These are phyloP conservation scores for Ditylenchus dipsaci DNA, from an alignment of 1,140 invertebrate species.

Conservation along the genomic window DNA sequence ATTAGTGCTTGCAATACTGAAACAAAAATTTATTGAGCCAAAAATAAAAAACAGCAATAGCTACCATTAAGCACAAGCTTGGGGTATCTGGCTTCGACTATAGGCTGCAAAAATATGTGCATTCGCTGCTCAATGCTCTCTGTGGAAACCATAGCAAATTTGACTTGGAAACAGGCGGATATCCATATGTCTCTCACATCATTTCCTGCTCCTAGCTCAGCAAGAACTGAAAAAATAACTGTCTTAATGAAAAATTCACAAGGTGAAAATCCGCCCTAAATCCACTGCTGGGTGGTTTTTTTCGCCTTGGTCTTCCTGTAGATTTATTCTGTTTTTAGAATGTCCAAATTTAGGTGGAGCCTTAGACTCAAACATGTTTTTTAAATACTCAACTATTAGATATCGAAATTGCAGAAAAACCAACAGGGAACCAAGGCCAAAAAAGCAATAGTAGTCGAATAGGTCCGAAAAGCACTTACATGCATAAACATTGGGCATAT, in stretches of 20 bases:
- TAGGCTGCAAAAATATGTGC: constrained; percentile 22
- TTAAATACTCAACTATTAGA: no score
- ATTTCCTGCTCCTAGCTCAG: constrained; percentile 32
- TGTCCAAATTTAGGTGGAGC: no score
- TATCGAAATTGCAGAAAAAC: no score
- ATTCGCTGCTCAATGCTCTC: constrained; percentile 19
- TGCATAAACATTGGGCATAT: constrained; percentile 26
- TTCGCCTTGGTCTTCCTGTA: no score
- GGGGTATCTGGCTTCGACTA: constrained; percentile 39
- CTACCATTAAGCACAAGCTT: constrained; percentile 33
- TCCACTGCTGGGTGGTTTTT: no score
- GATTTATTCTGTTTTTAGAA: no score
- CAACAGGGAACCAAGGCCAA: no score
- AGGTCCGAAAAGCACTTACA: no score
- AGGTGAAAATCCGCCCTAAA: no score
- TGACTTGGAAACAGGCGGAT: constrained; percentile 16
- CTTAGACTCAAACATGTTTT: no score
- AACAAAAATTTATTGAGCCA: constrained; percentile 5
- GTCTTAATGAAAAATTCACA: no score
- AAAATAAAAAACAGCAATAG: constrained; percentile 16
- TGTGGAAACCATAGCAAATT: constrained; percentile 38
- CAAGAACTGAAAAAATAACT: constrained; percentile 30
- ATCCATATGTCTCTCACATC: constrained; percentile 43
- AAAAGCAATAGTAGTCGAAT: no score
- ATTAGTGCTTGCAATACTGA: constrained; percentile 41